Evolutionary conservation across 2,888 invertebrate species (phyloP).

Genomic region (Automeris io): DNA sequence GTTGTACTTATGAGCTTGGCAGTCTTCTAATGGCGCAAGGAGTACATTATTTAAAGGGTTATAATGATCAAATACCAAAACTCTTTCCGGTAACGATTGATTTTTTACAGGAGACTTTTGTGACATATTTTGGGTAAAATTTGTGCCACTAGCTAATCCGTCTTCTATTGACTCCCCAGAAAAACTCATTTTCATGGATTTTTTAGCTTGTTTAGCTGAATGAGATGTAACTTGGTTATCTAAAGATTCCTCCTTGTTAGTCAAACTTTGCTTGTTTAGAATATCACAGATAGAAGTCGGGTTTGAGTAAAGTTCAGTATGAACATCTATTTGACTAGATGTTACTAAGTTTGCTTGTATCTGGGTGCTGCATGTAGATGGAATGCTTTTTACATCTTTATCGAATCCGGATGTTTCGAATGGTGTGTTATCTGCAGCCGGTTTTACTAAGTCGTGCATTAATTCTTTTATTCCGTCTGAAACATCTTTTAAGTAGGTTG

Average conservation of each 20-base stretch:
- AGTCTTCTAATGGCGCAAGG: constrained; percentile 23
- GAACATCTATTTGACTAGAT: constrained; percentile 57
- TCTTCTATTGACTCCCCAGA: constrained; percentile 13
- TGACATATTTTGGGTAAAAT: background rate
- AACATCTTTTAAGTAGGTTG: constrained; percentile 43
- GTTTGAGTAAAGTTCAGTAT: constrained; percentile 24
- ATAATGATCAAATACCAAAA: constrained; percentile 47
- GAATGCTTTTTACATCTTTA: constrained; percentile 12
- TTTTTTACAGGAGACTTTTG: background rate
- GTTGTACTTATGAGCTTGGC: constrained; percentile 39
- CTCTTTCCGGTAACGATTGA: constrained; percentile 10
- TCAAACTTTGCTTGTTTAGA: constrained; percentile 10
- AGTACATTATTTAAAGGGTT: constrained; percentile 61
- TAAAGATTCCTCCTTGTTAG: constrained; percentile 11
- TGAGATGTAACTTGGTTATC: constrained; percentile 13
- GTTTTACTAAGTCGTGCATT: constrained; percentile 60
- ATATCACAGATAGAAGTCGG: constrained; percentile 22
- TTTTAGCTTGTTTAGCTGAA: constrained; percentile 15
- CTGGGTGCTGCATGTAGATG: constrained; percentile 41
- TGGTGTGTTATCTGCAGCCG: constrained; percentile 39
- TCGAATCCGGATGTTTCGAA: constrained; percentile 21
- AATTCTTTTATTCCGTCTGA: constrained; percentile 51
- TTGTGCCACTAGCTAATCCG: background rate
- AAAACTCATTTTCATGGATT: constrained; percentile 1
- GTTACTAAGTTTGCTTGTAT: constrained; percentile 49